Evolutionary conservation across 2,888 invertebrate genomes (phyloP), one percentile per base, ranked within the genome.

Genomic region (Agrochola circellaris): DNA sequence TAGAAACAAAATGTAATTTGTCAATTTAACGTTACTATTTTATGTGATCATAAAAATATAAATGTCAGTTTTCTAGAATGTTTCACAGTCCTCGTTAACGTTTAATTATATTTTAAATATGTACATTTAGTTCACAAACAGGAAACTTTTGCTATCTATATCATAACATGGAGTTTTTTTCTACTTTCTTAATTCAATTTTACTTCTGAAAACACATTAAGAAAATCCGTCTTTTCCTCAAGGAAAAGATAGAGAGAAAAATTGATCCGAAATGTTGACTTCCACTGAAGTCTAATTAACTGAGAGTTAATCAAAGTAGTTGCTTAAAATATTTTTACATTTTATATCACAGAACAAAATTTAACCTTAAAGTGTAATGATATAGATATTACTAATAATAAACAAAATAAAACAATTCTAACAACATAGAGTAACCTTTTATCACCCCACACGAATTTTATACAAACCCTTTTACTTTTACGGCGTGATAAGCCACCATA

Each of bases 401-500:
- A 75, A 79, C 26, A 48, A 66, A 45, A 60, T 38, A 54, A 60
- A 38, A n/a, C 45, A 38, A 51, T 75, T 75, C 82, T 60, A 48
- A 60, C 79, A 51, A 20, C 48, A 51, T 42, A 70, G 66, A 81
- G 51, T 60, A 65, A 56, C 66, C 34, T 79, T 79, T 66, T 42
- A 83, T 58, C 42, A 34, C 42, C 26, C 56, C 69, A 61, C 51
- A 66, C 65, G 30, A 64, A 15, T 81, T 84, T 66, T 73, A 70
- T 66, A 45, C 64, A 75, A 64, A 81, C 85, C 75, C 76, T 68
- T 81, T 85, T 73, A 73, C 81, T 69, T 84, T 80, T 65, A 82
- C 86, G 48, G 68, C 61, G 64, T 38, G 86, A 83, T 83, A 86
- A 82, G 77, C 77, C 73, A 68, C 80, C 84, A 13, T 58, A 80